Conservation (phyloP, 2,113 vertebrate species). For the Riparia riparia region DNA sequence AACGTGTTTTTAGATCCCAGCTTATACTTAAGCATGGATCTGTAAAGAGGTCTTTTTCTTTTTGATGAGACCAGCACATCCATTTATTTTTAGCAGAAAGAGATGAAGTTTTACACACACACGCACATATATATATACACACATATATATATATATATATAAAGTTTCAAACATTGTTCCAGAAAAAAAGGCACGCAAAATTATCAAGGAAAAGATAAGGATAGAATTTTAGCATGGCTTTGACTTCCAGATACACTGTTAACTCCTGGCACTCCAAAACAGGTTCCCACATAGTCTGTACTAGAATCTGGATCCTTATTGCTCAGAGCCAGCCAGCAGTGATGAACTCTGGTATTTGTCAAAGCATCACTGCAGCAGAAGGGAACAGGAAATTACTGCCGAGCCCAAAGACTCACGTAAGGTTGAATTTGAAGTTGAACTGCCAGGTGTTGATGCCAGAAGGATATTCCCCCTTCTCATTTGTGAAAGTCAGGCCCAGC, state of each 20-base stretch:
- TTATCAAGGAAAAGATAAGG: neutral
- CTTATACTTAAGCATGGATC: neutral
- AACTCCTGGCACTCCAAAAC: neutral
- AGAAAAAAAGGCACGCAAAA: neutral
- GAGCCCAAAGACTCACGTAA: constrained; percentile 84
- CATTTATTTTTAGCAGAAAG: neutral
- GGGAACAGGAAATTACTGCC: neutral
- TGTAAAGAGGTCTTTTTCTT: neutral
- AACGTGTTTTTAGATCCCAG: neutral
- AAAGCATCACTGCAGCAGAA: neutral
- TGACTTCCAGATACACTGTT: neutral
- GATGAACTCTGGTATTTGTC: neutral
- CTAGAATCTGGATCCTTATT: neutral
- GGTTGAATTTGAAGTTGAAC: constrained; percentile 99
- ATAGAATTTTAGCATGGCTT: neutral
- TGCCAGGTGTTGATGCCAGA: constrained; percentile 96
- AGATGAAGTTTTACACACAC: neutral
- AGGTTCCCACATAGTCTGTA: neutral
- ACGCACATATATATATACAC: neutral
- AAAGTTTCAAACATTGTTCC: neutral
- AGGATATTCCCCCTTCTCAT: constrained; percentile 95
- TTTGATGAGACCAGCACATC: neutral
- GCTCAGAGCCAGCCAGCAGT: neutral
- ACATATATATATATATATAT: neutral
- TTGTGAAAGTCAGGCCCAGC: constrained; percentile 96